Percentiles rank a stretch among this genome's conserved stretches.
These are phyloP conservation scores for Melanostoma mellinum DNA, from an alignment of 2,888 invertebrate species.

Conservation along the genomic window DNA sequence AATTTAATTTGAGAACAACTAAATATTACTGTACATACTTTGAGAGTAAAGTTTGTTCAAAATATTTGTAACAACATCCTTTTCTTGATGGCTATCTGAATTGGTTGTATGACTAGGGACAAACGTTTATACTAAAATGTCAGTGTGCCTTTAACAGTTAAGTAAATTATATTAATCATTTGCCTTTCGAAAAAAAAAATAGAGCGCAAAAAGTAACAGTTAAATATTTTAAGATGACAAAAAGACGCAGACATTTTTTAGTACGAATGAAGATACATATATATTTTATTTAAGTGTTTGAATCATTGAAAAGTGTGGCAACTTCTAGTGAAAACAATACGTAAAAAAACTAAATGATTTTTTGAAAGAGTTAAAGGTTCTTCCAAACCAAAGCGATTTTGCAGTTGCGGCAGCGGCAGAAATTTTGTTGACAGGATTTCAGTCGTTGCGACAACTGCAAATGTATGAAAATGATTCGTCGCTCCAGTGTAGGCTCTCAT, in stretches of 20 bases:
- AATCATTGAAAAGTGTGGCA: slow-evolving; percentile 18
- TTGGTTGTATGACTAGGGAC: slow-evolving; percentile 48
- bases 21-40: no score
- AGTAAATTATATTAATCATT: slow-evolving; percentile 37
- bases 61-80: slow-evolving; percentile 9
- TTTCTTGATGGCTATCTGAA: slow-evolving; percentile 47
- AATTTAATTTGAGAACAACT: no score
- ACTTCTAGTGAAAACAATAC: slow-evolving; percentile 25
- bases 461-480: no score
- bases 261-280: not conserved
- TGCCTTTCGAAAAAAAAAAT: slow-evolving; percentile 22
- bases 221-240: slow-evolving; percentile 19
- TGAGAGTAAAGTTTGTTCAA: no score
- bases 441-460: no score
- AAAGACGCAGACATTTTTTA: slow-evolving; percentile 6
- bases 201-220: not conserved
- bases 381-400: no score
- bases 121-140: slow-evolving; percentile 47
- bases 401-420: no score
- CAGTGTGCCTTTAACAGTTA: slow-evolving; percentile 66
- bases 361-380: no score
- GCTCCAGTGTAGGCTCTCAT: no score
- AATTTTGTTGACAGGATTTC: no score
- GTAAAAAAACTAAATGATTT: slow-evolving; percentile 12
- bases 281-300: slow-evolving; percentile 18